These are phyloP conservation scores for Saturnia pavonia DNA, from an alignment of 2,888 invertebrate species.

Conservation along the genomic window DNA sequence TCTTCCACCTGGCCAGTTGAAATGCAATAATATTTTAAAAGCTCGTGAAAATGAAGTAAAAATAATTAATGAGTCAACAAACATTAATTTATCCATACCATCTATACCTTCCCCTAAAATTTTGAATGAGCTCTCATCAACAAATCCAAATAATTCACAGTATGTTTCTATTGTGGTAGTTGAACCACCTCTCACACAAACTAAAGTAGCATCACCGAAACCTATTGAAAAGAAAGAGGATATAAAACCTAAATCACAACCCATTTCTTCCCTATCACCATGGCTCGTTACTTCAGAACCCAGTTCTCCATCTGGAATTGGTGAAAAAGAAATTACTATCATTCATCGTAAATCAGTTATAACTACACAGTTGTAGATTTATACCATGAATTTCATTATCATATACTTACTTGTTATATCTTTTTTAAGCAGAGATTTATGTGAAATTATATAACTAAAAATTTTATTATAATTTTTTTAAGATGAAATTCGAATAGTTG, in stretches of 20 bases:
- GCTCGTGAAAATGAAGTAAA: constrained; percentile 83
- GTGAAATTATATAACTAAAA: neutral
- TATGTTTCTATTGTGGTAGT: constrained; percentile 78
- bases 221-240: constrained; percentile 76
- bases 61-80: constrained; percentile 71
- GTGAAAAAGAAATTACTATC: constrained; percentile 84
- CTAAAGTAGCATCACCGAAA: constrained; percentile 69
- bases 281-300: constrained; percentile 91
- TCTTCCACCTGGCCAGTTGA: constrained; percentile 94
- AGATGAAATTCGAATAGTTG: neutral
- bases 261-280: constrained; percentile 87
- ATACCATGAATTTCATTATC: neutral
- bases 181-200: constrained; percentile 66
- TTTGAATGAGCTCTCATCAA: constrained; percentile 75
- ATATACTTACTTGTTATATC: neutral
- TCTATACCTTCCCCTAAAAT: constrained; percentile 77
- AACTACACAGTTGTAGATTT: constrained; percentile 86
- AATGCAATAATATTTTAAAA: constrained; percentile 95
- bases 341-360: constrained; percentile 93
- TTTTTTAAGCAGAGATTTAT: constrained; percentile 8
- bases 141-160: constrained; percentile 69
- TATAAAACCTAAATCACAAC: constrained; percentile 79
- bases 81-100: constrained; percentile 71
- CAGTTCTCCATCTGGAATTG: constrained; percentile 83
- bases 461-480: neutral